Percentiles rank a stretch among this genome's conserved stretches.
These are phyloP conservation scores for Lamellibrachia satsuma DNA, from an alignment of 2,888 invertebrate species.

Conservation along the genomic window DNA sequence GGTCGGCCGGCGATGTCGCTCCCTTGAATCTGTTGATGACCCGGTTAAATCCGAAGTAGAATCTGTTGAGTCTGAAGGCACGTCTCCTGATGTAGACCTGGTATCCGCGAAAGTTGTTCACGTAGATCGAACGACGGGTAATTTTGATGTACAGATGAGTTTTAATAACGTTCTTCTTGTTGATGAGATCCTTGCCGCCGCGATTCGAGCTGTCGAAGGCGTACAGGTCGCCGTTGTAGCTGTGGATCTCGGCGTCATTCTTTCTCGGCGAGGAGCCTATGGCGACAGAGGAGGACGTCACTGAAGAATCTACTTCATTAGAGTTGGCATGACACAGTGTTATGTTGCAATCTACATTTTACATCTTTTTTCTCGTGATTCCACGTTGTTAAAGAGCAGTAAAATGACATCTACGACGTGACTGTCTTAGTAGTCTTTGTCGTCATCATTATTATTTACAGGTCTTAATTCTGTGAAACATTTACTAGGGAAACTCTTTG, in stretches of 20 bases:
- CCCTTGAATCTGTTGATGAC: not conserved
- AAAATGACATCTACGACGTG: too few relatives aligned
- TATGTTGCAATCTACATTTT: not conserved
- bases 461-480: too few relatives aligned
- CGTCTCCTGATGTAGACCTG: not conserved
- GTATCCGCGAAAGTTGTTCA: not conserved
- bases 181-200: not conserved
- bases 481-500: too few relatives aligned
- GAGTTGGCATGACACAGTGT: not conserved
- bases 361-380: too few relatives aligned
- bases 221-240: not conserved
- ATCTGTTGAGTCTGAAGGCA: not conserved
- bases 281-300: not conserved
- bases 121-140: conserved; percentile 1
- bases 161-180: not conserved
- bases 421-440: too few relatives aligned
- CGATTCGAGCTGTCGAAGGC: not conserved
- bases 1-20: not conserved
- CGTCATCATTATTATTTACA: too few relatives aligned
- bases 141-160: not conserved
- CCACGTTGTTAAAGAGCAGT: too few relatives aligned
- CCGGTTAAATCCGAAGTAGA: not conserved
- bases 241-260: conserved; percentile 6
- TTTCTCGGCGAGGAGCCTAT: not conserved
- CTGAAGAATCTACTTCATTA: not conserved